Percentiles rank a stretch among this genome's conserved stretches.
These are phyloP conservation scores for Melanotaenia maccullochi DNA, from an alignment of 2,797 vertebrate genomes.

Conservation along the genomic window DNA sequence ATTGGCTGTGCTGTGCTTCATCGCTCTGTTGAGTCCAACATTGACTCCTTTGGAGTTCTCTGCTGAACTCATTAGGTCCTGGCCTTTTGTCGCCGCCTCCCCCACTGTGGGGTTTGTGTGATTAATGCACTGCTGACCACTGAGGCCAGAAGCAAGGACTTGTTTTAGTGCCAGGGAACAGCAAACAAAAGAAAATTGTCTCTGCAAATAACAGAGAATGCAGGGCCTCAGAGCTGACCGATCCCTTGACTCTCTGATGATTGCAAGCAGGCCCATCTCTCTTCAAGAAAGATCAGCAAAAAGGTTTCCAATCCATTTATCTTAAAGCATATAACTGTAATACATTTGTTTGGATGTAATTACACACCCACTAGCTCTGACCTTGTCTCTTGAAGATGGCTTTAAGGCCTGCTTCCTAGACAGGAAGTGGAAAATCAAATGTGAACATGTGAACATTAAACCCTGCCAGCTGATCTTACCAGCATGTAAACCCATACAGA, in stretches of 20 bases:
- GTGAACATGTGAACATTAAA: conserved; percentile 59
- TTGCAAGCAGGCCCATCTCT: conserved; percentile 41
- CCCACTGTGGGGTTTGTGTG: conserved; percentile 68
- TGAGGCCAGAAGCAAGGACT: conserved; percentile 66
- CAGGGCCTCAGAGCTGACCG: conserved; percentile 41
- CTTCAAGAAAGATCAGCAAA: conserved; percentile 50
- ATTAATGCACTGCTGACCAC: conserved; percentile 77
- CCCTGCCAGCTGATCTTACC: conserved; percentile 58
- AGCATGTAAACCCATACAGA: conserved; percentile 17
- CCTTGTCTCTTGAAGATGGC: conserved; percentile 60
- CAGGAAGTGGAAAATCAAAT: conserved; percentile 52
- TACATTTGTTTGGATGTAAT: conserved; percentile 68
- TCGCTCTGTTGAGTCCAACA: conserved; percentile 41
- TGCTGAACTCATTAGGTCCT: conserved; percentile 75
- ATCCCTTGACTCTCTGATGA: conserved; percentile 49
- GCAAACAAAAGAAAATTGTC: conserved; percentile 77
- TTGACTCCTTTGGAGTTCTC: conserved; percentile 63
- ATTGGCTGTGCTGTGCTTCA: conserved; percentile 51
- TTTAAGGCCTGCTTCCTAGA: conserved; percentile 57
- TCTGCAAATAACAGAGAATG: conserved; percentile 60
- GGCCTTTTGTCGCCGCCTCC: conserved; percentile 69
- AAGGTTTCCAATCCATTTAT: conserved; percentile 60
- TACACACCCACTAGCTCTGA: conserved; percentile 67
- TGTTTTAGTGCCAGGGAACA: conserved; percentile 73
- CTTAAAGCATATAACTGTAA: conserved; percentile 43